Evolutionary conservation across 1,140 invertebrate species (phyloP), one percentile per base, ranked within the genome.

Genomic region (Drosophila auraria): DNA sequence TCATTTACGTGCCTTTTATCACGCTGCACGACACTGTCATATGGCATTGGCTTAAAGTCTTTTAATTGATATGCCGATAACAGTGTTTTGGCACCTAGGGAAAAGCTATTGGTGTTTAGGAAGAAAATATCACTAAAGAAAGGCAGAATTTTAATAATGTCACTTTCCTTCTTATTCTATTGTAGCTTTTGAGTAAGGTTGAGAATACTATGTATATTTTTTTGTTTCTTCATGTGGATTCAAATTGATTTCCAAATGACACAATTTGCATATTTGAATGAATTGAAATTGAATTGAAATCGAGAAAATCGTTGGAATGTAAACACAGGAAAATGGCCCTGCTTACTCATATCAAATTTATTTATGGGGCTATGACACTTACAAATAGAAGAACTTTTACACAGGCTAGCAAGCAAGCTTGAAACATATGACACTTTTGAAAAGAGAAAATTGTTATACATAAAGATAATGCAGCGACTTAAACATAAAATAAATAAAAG

Each of bases 1-100:
- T 56, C 25, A 49, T 79, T 79, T 77, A 86, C 74, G 75, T 80
- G 83, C 53, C 47, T 72, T 87, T 86, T 82, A 87, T 79, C 70
- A 79, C 63, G 70, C 49, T 50, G 38, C 23, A 25, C 17, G 45
- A 51, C 42, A 51, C 42, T 74, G 77, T 44, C 71, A 72, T 58
- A 44, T 77, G 53, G 78, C 62, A 61, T 30, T 79, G 69, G 83
- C 80, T 80, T 78, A 75, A 53, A 54, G 75, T 63, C 60, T 53
- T 79, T 54, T 86, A 87, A 83, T 83, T 87, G 83, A 76, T 87
- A 27, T 40, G 33, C 53, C 49, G 63, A 69, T 65, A 81, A 38
- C 27, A 47, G 25, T 5, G 17, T n/a, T 40, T 40, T 40, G 15
- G 42, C 51, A 50, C 54, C 12, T n/a, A n/a, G 15, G 38, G 23